Conservation (phyloP, 2,797 vertebrate species). For the Paguma larvata region DNA sequence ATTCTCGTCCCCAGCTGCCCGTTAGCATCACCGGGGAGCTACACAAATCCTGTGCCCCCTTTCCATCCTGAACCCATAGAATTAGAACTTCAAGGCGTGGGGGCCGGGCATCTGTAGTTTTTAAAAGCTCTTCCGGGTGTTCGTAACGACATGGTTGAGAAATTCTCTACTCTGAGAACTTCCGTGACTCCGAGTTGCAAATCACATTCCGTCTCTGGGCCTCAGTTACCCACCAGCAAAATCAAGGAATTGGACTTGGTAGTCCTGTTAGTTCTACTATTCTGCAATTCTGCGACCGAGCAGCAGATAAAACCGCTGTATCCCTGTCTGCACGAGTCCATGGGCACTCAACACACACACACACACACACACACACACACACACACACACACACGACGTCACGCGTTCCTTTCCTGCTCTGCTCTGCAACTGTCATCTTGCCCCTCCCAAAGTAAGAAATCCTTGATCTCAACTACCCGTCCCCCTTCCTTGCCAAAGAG, state of each 20-base stretch:
- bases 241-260: background rate
- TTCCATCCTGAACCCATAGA: background rate
- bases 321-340: background rate
- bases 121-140: constrained; percentile 35
- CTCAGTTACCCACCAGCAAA: background rate
- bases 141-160: background rate
- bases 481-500: background rate
- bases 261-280: background rate
- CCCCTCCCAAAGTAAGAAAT: background rate
- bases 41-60: background rate
- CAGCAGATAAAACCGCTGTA: background rate
- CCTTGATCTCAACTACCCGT: background rate
- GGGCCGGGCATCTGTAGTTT: background rate
- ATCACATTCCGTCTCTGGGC: background rate
- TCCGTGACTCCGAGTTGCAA: background rate
- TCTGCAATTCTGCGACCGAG: background rate
- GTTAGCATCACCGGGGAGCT: background rate
- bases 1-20: background rate
- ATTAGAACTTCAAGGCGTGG: background rate
- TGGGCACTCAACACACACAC: background rate
- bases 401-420: background rate
- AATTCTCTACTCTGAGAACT: constrained; percentile 1
- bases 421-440: background rate
- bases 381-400: background rate
- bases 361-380: background rate